These are phyloP conservation scores for Drosophila sproati DNA, from an alignment of 1,140 invertebrate species.

Conservation along the genomic window DNA sequence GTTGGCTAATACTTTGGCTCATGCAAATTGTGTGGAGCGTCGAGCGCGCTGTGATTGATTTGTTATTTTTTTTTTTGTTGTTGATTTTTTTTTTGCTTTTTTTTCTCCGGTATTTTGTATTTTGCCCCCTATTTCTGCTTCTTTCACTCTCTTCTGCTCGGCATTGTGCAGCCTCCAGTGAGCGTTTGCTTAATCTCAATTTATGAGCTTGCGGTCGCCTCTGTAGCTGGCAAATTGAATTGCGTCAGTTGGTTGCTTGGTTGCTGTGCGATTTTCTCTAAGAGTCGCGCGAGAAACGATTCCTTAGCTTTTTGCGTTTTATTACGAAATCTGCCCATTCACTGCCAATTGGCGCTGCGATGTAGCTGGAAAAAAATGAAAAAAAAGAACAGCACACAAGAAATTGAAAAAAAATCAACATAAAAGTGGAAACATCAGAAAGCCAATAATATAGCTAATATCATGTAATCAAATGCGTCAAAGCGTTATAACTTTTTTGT, in stretches of 20 bases:
- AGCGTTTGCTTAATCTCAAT: conserved; percentile 75
- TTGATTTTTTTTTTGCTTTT: conserved; percentile 74
- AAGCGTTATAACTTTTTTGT: conserved; percentile 27
- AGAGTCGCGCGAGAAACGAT: conserved; percentile 21
- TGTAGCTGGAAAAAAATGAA: conserved; percentile 52
- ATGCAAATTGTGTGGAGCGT: conserved; percentile 75
- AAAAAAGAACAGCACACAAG: conserved; percentile 21
- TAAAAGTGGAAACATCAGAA: conserved; percentile 48
- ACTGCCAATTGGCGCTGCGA: conserved; percentile 67
- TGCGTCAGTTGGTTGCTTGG: conserved; percentile 65
- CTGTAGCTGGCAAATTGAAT: conserved; percentile 70
- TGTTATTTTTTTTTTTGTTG: conserved; percentile 55
- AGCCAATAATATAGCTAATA: conserved; percentile 40
- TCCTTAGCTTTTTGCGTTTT: conserved; percentile 59
- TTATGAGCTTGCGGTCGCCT: conserved; percentile 72
- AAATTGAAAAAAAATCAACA: conserved; percentile 26
- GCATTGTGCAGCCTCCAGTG: conserved; percentile 13
- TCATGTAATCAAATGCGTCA: conserved; percentile 66
- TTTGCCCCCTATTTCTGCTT: neutral
- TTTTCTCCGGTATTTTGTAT: neutral
- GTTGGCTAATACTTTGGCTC: conserved; percentile 63
- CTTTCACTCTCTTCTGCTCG: conserved; percentile 4
- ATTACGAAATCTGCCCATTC: conserved; percentile 77
- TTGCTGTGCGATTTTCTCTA: conserved; percentile 33
- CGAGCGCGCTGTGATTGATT: conserved; percentile 73